These are phyloP conservation scores for Leguminivora glycinivorella DNA, from an alignment of 1,140 invertebrate species.

Conservation along the genomic window DNA sequence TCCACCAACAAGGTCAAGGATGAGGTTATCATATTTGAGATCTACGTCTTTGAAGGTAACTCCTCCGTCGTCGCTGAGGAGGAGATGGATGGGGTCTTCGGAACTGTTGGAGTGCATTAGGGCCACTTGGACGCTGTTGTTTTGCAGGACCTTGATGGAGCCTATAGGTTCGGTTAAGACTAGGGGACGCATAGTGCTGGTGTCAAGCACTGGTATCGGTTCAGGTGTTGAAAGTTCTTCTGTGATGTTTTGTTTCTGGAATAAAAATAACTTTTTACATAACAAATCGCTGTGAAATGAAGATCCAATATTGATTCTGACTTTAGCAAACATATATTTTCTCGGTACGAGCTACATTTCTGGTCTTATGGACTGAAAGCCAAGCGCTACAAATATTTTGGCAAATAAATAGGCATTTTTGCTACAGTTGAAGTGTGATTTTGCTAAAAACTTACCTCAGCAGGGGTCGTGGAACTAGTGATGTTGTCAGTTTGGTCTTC, in stretches of 20 bases:
- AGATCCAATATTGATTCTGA: too few relatives aligned
- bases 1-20: constrained; percentile 67
- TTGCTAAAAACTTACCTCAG: constrained; percentile 41
- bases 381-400: too few relatives aligned
- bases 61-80: constrained; percentile 70
- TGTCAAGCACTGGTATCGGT: too few relatives aligned
- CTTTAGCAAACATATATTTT: too few relatives aligned
- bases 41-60: constrained; percentile 62
- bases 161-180: constrained; percentile 70
- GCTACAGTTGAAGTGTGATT: too few relatives aligned
- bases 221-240: not conserved
- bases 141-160: constrained; percentile 69
- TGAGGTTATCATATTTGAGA: constrained; percentile 64
- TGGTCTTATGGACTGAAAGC: too few relatives aligned
- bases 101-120: constrained; percentile 64
- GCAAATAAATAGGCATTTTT: too few relatives aligned
- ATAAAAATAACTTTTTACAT: too few relatives aligned
- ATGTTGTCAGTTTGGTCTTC: constrained; percentile 76
- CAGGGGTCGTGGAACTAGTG: constrained; percentile 42
- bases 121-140: constrained; percentile 73
- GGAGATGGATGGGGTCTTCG: constrained; percentile 66
- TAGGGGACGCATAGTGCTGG: constrained; percentile 50
- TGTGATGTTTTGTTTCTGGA: constrained; percentile 27
- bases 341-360: too few relatives aligned
- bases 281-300: too few relatives aligned